Conservation (phyloP, 2,888 invertebrate genomes). For the Matsumyia berberina region DNA sequence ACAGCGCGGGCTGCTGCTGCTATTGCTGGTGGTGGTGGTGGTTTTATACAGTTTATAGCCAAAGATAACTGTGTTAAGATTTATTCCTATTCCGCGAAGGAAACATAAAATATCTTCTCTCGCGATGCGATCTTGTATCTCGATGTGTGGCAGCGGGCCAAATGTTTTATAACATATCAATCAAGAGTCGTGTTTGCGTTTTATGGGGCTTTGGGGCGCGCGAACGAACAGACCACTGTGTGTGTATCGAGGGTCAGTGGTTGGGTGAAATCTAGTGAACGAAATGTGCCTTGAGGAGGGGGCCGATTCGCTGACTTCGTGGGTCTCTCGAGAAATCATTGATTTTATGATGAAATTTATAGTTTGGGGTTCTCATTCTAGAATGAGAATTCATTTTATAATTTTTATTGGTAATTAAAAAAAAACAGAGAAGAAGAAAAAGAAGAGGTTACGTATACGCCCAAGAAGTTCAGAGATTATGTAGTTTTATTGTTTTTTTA, state of each 20-base stretch:
- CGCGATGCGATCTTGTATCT: not conserved
- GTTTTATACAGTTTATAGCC: conserved; percentile 7
- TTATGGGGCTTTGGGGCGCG: conserved; percentile 35
- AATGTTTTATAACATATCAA: conserved; percentile 62
- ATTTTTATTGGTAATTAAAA: conserved; percentile 37
- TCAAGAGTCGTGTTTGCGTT: conserved; percentile 51
- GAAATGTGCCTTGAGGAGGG: not conserved
- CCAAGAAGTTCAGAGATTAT: conserved; percentile 14
- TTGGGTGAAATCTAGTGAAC: conserved; percentile 4
- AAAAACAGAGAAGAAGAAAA: not conserved
- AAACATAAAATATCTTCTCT: conserved; percentile 44
- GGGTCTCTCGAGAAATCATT: not conserved
- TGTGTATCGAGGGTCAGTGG: conserved; percentile 13
- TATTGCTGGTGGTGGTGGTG: conserved; percentile 9
- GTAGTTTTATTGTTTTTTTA: not conserved
- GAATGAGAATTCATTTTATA: conserved; percentile 6
- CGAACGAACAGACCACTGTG: not conserved
- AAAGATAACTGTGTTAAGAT: conserved; percentile 40
- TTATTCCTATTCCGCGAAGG: conserved; percentile 31
- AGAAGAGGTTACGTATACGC: conserved; percentile 54
- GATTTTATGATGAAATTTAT: conserved; percentile 22
- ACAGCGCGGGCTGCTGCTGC: too few relatives aligned
- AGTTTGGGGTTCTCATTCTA: conserved; percentile 21
- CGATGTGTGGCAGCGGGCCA: conserved; percentile 63
- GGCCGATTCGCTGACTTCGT: not conserved